Evolutionary conservation across 2,113 vertebrate genomes (phyloP), one percentile per base, ranked within the genome.

Genomic region (Seriola dumerili): DNA sequence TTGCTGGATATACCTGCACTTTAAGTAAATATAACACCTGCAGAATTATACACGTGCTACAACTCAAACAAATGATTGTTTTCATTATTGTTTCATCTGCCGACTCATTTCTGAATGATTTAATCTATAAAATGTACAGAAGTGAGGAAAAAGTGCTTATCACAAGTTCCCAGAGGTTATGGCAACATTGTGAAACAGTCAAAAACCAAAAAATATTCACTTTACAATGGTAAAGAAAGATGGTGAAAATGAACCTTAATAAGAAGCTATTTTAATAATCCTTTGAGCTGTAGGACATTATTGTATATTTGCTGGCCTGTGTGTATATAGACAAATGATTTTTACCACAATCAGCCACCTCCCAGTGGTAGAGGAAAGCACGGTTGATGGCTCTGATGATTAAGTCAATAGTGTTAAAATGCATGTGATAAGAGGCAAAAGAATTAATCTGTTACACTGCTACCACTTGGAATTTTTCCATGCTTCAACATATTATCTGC

Each of bases 401-500:
- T 21, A 13, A 65, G 57, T 29, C 42, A 52, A 52, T 13, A 5
- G 44, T 8, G 66, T 42, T 55, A 14, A 67, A 57, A 68, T 69
- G 40, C 63, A 23, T 10, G n/a, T 21, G 65, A 76, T 57, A 23
- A 8, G 46, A 79, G 17, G 36, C 21, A 42, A 38, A 21, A 25
- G 4, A 76, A 52, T n/a, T 40, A 16, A 79, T 73, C 19, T 13
- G 25, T 32, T 10, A 9, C 7, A 23, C 17, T 16, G 14, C 74
- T 44, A 72, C 58, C 50, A 23, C 48, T 72, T 64, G 75, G 65
- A 91, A 63, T 58, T n/a, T 40, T 76, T 83, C 79, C 87, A 66
- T 4, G 16, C 70, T 34, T 40, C 21, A 38, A 34, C 61, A 50
- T 69, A 65, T 79, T 80, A 80, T 82, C 3, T 77, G 66, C 65